A percentile compares a stretch with the other conserved stretches of the same genome.
phyloP scores from a whole-genome alignment of 2,888 invertebrate species.

The Agelastica alni region DNA sequence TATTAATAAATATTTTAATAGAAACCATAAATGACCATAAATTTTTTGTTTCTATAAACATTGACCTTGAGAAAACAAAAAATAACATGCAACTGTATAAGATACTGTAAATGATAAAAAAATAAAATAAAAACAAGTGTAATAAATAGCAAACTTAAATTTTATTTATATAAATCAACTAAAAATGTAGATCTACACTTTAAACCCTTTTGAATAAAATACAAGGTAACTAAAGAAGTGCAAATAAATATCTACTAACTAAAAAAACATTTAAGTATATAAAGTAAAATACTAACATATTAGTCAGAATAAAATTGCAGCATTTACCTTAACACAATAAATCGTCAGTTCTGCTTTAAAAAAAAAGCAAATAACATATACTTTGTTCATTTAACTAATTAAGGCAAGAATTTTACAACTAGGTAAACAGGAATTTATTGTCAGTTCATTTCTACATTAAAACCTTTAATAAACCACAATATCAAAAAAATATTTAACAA shows the following conservation, averaged over 20 bases:
- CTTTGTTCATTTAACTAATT: constrained; percentile 26
- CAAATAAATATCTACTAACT: constrained; percentile 47
- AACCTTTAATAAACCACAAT: neutral
- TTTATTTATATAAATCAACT: constrained; percentile 33
- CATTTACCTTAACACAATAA: constrained; percentile 43
- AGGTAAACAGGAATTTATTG: constrained; percentile 41
- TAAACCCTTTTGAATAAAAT: constrained; percentile 34
- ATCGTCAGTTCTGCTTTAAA: constrained; percentile 35
- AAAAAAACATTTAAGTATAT: constrained; percentile 42
- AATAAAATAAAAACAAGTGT: constrained; percentile 30
- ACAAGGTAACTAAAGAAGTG: constrained; percentile 48
- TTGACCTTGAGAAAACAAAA: constrained; percentile 9
- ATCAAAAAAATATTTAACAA: too few relatives aligned
- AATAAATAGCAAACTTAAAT: constrained; percentile 36
- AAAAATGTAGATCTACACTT: constrained; percentile 38
- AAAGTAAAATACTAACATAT: constrained; percentile 37
- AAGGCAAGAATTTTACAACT: constrained; percentile 42
- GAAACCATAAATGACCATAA: too few relatives aligned
- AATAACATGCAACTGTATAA: constrained; percentile 15
- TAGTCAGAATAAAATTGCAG: constrained; percentile 39
- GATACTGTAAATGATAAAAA: constrained; percentile 19
- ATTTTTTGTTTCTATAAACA: constrained; percentile 9
- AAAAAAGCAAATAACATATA: constrained; percentile 20
- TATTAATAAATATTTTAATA: too few relatives aligned
- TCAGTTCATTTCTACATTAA: constrained; percentile 37